Percentiles rank a stretch among this genome's conserved stretches.
Evolutionary conservation across 64 coral and sea anemone genomes (phyloP).

Genomic region (Stichodactyla helianthus): DNA sequence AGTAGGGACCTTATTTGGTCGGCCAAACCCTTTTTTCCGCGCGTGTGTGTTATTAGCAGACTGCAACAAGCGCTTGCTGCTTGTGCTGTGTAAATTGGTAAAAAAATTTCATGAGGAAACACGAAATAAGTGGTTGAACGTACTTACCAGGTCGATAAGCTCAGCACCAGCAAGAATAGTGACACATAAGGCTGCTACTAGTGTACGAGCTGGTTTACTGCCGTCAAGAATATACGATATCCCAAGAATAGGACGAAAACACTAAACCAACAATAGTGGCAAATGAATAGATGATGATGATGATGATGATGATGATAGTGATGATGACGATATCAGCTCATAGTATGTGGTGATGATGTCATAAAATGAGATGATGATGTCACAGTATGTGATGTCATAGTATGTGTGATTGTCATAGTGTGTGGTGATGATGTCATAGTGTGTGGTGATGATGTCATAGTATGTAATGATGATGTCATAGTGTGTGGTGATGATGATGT

Average conservation of each 20-base stretch:
- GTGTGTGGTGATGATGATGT: too few relatives aligned
- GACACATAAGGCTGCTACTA: conserved; percentile 58
- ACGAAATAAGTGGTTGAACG: neutral
- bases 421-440: too few relatives aligned
- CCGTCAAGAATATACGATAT: conserved; percentile 67
- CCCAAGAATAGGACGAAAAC: conserved; percentile 30
- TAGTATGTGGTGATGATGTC: neutral
- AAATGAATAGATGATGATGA: neutral
- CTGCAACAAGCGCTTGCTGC: too few relatives aligned
- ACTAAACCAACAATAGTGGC: neutral
- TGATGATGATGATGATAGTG: neutral
- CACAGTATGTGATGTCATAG: neutral
- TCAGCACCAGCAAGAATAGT: conserved; percentile 57
- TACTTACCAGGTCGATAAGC: conserved; percentile 72
- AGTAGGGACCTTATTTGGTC: too few relatives aligned
- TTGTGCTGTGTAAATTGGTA: neutral
- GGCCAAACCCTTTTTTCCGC: too few relatives aligned
- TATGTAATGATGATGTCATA: too few relatives aligned
- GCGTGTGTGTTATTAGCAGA: too few relatives aligned
- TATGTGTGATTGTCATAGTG: neutral
- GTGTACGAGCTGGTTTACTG: conserved; percentile 74
- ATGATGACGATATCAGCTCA: too few relatives aligned
- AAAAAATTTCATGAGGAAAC: neutral
- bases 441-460: too few relatives aligned
- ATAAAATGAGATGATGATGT: neutral